Conservation (phyloP, 30 jellyfish, hydroid and myxozoan genomes). For the Morbakka virulenta region DNA sequence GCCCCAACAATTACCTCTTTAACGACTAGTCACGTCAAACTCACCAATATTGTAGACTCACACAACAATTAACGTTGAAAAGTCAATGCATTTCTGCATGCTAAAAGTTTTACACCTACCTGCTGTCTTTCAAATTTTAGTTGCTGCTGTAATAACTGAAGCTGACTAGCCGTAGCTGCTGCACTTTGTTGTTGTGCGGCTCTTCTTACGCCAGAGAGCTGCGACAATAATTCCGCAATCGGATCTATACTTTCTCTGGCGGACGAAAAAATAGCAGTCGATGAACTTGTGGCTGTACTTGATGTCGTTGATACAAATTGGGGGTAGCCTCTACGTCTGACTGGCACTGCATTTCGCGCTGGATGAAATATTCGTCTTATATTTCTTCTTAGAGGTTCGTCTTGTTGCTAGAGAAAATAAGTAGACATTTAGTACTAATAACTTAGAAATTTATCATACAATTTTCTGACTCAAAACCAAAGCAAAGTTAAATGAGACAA, state of each 20-base stretch:
- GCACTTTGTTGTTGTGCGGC: conserved; percentile 97
- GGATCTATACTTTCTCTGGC: conserved; percentile 96
- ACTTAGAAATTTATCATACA: too few relatives aligned
- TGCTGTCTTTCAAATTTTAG: conserved; percentile 96
- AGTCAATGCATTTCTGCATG: too few relatives aligned
- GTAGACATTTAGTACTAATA: too few relatives aligned
- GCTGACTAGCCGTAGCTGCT: conserved; percentile 93
- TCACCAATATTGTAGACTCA: too few relatives aligned
- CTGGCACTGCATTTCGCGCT: conserved; percentile 83
- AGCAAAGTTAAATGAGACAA: too few relatives aligned
- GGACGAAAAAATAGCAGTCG: conserved; percentile 83
- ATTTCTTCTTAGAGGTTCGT: conserved; percentile 88
- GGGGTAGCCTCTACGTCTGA: conserved; percentile 80
- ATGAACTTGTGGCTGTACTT: conserved; percentile 38
- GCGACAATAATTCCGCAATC: conserved; percentile 92
- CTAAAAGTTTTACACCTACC: conserved; percentile 29
- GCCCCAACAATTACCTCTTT: too few relatives aligned
- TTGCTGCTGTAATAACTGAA: conserved; percentile 91
- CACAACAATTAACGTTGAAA: too few relatives aligned
- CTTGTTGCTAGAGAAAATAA: conserved; percentile 53
- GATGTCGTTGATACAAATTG: conserved; percentile 49
- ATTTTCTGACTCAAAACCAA: too few relatives aligned
- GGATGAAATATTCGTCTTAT: conserved; percentile 94
- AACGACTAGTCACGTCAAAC: too few relatives aligned
- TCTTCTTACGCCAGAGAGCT: conserved; percentile 95